Evolutionary conservation across 2,113 vertebrate genomes (phyloP).

Genomic region (Antechinus flavipes): DNA sequence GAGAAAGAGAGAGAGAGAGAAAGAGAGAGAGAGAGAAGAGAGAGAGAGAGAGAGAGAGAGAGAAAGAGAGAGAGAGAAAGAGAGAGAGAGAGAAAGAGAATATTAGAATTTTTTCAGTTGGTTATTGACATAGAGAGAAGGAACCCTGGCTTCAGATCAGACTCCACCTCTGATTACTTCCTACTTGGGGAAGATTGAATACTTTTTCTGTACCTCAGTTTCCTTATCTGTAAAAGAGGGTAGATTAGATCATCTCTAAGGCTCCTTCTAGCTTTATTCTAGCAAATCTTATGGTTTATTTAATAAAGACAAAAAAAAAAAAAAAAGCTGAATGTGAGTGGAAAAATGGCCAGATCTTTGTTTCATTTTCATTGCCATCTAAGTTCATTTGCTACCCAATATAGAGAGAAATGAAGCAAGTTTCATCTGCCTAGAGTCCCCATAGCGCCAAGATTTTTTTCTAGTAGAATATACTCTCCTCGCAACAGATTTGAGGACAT

Average conservation of each 20-base stretch:
- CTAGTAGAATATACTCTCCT: background rate
- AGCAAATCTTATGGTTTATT: background rate
- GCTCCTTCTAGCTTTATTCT: background rate
- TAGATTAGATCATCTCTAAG: background rate
- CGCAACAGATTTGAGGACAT: background rate
- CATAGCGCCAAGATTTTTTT: background rate
- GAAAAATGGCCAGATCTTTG: background rate
- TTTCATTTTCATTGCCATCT: background rate
- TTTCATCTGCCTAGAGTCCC: background rate
- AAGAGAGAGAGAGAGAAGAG: too few species aligned
- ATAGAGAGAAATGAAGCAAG: background rate
- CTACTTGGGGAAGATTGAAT: background rate
- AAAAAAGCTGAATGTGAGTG: background rate
- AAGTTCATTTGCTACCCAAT: background rate
- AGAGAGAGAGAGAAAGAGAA: background rate
- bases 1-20: too few species aligned
- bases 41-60: too few species aligned
- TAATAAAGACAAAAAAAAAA: background rate
- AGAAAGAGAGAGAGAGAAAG: too few species aligned
- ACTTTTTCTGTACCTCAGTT: background rate
- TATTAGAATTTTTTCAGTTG: too few species aligned
- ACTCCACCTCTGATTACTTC: background rate
- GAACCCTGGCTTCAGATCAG: background rate
- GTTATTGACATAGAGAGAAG: background rate
- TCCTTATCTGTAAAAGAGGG: background rate